Evolutionary conservation across 2,888 invertebrate species (phyloP).

Genomic region (Cantharis rustica): DNA sequence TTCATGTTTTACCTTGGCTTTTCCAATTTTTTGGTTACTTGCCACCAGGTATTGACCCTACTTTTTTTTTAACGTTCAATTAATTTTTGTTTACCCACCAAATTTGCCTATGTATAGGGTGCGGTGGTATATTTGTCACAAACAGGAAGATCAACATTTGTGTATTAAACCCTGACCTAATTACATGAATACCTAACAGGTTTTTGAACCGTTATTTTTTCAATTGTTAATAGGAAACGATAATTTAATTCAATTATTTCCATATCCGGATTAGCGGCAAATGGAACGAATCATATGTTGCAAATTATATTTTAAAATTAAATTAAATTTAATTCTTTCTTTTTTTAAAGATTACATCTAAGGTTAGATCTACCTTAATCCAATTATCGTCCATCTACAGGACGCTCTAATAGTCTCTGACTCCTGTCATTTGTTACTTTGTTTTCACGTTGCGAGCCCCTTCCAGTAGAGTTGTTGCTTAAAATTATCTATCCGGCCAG

Average conservation of each 20-base stretch:
- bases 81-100: not conserved
- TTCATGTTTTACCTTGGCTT: not conserved
- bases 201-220: not conserved
- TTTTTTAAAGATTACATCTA: not conserved
- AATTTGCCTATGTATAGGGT: not conserved
- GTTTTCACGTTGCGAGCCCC: too few relatives aligned
- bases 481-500: too few relatives aligned
- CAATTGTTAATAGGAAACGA: not conserved
- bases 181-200: not conserved
- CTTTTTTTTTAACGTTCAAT: not conserved
- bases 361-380: not conserved
- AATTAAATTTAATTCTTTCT: not conserved
- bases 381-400: not conserved
- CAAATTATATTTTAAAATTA: not conserved
- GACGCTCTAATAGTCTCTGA: not conserved
- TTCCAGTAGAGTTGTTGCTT: too few relatives aligned
- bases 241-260: not conserved
- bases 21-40: not conserved
- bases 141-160: not conserved
- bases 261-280: not conserved
- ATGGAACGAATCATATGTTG: not conserved
- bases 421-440: not conserved
- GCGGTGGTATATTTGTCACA: not conserved
- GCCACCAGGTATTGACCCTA: not conserved
- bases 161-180: not conserved